These are phyloP conservation scores for Pelusios castaneus DNA, from an alignment of 2,113 vertebrate species.

Conservation along the genomic window DNA sequence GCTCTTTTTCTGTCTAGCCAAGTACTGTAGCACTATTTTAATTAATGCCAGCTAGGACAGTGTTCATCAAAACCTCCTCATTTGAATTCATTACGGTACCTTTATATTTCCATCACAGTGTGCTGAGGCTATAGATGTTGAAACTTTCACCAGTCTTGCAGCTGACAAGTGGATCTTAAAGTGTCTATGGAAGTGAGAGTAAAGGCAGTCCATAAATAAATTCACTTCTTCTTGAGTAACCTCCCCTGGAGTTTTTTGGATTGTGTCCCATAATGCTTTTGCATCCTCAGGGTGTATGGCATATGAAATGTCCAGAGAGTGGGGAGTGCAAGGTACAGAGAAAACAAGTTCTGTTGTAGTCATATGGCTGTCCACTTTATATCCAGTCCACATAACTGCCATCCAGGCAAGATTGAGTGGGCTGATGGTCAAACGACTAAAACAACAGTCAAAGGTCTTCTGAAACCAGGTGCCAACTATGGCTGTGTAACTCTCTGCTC, in stretches of 20 bases:
- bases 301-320: slow-evolving; percentile 84
- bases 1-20: background rate
- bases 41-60: background rate
- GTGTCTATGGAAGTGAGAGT: slow-evolving; percentile 91
- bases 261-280: slow-evolving; percentile 88
- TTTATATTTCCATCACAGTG: slow-evolving; percentile 88
- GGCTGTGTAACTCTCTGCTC: slow-evolving; percentile 78
- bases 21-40: background rate
- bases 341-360: slow-evolving; percentile 83
- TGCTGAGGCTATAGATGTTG: slow-evolving; percentile 87
- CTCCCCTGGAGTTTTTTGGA: slow-evolving; percentile 77
- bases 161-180: slow-evolving; percentile 89
- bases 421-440: slow-evolving; percentile 83
- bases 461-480: slow-evolving; percentile 90
- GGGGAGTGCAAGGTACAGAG: slow-evolving; percentile 79
- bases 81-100: slow-evolving; percentile 69
- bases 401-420: slow-evolving; percentile 90
- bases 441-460: slow-evolving; percentile 90
- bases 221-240: slow-evolving; percentile 87
- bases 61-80: background rate
- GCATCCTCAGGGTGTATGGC: slow-evolving; percentile 85
- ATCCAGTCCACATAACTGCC: slow-evolving; percentile 89
- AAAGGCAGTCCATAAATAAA: slow-evolving; percentile 85
- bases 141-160: slow-evolving; percentile 84
- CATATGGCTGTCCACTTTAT: slow-evolving; percentile 68